Percentiles rank a stretch among this genome's conserved stretches.
These are phyloP conservation scores for Sarcophilus harrisii DNA, from an alignment of 2,797 vertebrate species.

Conservation along the genomic window DNA sequence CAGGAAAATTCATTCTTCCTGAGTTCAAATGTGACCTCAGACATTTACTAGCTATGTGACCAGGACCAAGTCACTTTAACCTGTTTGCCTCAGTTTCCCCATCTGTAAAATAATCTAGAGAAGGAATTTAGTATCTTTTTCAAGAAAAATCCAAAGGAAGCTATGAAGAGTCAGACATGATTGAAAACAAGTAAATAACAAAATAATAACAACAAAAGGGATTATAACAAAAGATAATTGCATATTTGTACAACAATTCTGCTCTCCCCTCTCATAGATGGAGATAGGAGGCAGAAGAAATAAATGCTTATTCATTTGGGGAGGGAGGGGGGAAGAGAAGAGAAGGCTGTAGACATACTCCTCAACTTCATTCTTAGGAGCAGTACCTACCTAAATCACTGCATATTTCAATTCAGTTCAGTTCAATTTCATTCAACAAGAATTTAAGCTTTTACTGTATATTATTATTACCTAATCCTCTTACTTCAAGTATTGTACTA, in stretches of 20 bases:
- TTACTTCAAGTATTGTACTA: background rate
- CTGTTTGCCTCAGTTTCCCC: too few species aligned
- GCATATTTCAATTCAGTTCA: background rate
- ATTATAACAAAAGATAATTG: background rate
- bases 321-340: too few species aligned
- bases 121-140: too few species aligned
- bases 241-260: background rate
- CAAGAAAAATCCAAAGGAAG: too few species aligned
- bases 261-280: background rate
- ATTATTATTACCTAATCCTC: background rate
- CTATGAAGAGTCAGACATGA: too few species aligned
- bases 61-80: too few species aligned
- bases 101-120: too few species aligned
- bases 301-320: background rate
- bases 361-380: background rate
- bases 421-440: background rate
- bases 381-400: background rate
- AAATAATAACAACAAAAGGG: too few species aligned
- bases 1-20: background rate
- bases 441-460: background rate
- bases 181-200: too few species aligned
- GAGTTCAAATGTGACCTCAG: background rate
- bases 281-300: too few species aligned
- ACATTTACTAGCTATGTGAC: background rate
- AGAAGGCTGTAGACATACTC: background rate